A percentile compares a stretch with the other conserved stretches of the same genome.
Evolutionary conservation across 1,140 invertebrate genomes (phyloP).

Genomic region (silkworm (Bombyx mori)): DNA sequence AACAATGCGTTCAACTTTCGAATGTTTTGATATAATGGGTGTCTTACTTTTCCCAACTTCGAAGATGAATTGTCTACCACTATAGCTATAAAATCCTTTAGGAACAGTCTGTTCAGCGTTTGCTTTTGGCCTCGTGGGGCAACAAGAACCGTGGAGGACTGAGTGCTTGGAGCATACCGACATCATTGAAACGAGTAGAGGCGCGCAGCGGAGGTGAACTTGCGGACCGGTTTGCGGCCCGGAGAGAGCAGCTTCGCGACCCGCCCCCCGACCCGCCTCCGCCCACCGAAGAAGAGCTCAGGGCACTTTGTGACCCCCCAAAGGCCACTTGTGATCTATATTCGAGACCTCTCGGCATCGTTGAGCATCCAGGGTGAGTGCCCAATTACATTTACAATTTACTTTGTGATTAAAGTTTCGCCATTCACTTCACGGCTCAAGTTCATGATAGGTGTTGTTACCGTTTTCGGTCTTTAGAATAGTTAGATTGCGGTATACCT

Average conservation of each 20-base stretch:
- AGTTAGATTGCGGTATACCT: neutral
- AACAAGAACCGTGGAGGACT: slow-evolving; percentile 18
- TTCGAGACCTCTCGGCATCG: slow-evolving; percentile 23
- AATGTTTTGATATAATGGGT: no score
- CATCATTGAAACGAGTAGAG: slow-evolving; percentile 15
- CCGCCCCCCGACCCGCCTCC: slow-evolving; percentile 13
- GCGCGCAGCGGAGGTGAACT: slow-evolving; percentile 18
- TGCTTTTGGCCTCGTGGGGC: slow-evolving; percentile 24
- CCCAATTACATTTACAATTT: neutral
- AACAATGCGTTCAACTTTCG: no score
- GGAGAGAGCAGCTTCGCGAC: slow-evolving; percentile 24
- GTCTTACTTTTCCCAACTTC: neutral
- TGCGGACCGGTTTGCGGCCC: slow-evolving; percentile 18
- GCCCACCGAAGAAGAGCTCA: slow-evolving; percentile 24
- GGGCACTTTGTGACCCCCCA: slow-evolving; percentile 33
- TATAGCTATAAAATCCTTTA: neutral
- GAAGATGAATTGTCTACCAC: neutral
- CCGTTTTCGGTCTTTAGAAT: neutral
- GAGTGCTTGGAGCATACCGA: slow-evolving; percentile 18
- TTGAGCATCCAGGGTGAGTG: slow-evolving; percentile 21
- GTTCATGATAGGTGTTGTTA: neutral
- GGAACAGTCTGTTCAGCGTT: slow-evolving; percentile 6
- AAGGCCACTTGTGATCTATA: slow-evolving; percentile 15
- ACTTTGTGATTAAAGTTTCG: neutral
- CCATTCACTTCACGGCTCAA: neutral